Conservation (phyloP, 2,113 vertebrate genomes). For the Ptyas mucosa region DNA sequence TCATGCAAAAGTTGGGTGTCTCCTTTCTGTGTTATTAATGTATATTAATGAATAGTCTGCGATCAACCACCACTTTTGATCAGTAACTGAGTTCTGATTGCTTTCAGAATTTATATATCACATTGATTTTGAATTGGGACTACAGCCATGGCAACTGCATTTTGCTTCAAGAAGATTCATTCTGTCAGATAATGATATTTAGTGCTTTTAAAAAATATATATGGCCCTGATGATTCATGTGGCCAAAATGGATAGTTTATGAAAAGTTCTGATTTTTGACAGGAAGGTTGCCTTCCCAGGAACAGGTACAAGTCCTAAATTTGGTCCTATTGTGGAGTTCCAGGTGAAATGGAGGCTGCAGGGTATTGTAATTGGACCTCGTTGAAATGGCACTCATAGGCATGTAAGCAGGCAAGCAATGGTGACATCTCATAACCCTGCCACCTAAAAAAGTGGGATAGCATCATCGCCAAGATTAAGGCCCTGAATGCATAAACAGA, state of each 20-base stretch:
- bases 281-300: background rate
- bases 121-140: background rate
- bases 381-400: background rate
- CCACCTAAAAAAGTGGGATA: background rate
- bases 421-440: background rate
- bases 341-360: background rate
- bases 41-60: background rate
- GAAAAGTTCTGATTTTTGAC: background rate
- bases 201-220: background rate
- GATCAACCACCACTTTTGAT: background rate
- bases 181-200: background rate
- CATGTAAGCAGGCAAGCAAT: background rate
- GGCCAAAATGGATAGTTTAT: background rate
- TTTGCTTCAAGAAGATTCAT: background rate
- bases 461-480: background rate
- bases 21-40: background rate
- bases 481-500: background rate
- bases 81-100: background rate
- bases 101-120: background rate
- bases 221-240: background rate
- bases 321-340: background rate
- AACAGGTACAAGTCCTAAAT: background rate
- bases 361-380: background rate
- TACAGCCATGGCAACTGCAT: background rate
- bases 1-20: background rate